A percentile compares a stretch with the other conserved stretches of the same genome.
phyloP scores from a whole-genome alignment of 2,113 vertebrate species.

The Rhabdomys dilectus region DNA sequence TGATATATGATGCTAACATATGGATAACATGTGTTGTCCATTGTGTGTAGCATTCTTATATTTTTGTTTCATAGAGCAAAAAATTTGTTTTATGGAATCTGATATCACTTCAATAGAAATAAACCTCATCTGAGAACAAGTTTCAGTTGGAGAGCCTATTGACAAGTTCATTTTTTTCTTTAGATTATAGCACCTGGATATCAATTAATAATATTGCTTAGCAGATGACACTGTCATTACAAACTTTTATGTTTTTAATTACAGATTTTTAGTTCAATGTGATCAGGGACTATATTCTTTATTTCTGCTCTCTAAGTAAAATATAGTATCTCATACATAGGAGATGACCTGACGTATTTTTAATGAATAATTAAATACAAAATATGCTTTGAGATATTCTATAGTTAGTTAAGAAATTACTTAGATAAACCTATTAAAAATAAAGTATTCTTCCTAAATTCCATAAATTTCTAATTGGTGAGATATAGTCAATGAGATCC shows the following conservation, averaged over 20 bases:
- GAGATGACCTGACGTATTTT: neutral
- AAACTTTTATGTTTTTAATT: neutral
- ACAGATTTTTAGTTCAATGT: neutral
- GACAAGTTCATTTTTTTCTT: neutral
- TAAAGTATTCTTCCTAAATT: neutral
- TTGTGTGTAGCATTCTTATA: neutral
- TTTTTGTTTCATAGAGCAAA: neutral
- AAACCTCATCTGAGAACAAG: neutral
- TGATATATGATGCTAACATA: neutral
- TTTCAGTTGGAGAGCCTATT: neutral
- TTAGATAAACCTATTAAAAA: neutral
- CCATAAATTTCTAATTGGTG: constrained; percentile 28
- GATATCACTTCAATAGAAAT: neutral
- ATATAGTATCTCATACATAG: neutral
- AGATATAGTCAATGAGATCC: neutral
- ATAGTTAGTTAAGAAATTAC: neutral
- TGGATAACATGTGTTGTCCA: neutral
- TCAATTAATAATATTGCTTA: neutral
- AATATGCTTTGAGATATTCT: neutral
- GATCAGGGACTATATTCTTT: neutral
- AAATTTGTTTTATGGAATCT: neutral
- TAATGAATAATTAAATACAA: neutral
- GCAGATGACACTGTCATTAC: neutral
- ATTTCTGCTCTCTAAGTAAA: constrained; percentile 5
- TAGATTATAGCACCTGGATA: neutral